Evolutionary conservation across 2,797 vertebrate species (phyloP), one percentile per base, ranked within the genome.

Genomic region (Epinephelus awoara): DNA sequence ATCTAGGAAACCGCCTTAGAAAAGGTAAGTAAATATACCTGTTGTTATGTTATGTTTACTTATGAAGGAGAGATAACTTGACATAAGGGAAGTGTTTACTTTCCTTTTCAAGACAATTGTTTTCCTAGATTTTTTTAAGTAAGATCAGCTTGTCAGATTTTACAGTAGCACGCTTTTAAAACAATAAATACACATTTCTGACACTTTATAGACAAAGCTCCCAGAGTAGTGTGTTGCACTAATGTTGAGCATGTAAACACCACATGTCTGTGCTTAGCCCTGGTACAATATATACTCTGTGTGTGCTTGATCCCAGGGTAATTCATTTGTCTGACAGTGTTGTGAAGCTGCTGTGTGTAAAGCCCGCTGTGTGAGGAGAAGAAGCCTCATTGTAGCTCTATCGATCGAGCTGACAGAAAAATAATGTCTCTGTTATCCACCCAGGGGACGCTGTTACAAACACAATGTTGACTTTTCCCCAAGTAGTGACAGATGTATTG

Each of bases 371-470:
- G 63, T 66, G 49, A 57, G 23, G 51, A 71, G 71, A 69, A 23
- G 49, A 51, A 29, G 72, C 69, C n/a, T 67, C 83, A 56, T 71
- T 56, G 40, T 50, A 6, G 44, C 23, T 54, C 12, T 18, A 40
- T 44, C 73, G 79, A 90, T 65, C 72, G 82, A 86, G 84, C 86
- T 78, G 83, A 77, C 67, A 81, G 63, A 80, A 78, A 76, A 56
- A 80, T 67, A 67, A 62, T 6, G 58, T 83, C 65, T 73, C 65
- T 61, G 51, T 73, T 70, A 82, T 78, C 57, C 72, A 75, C 42
- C 52, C 51, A 11, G 61, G 40, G 47, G 49, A 66, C 42, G 27
- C 38, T 7, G 62, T 52, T 38, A 27, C n/a, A 62, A 73, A 71
- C 74, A 78, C 40, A 72, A 51, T 13, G 55, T 12, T 47, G 59